Conservation (phyloP, 2,888 invertebrate genomes). For the Altica lythri region DNA sequence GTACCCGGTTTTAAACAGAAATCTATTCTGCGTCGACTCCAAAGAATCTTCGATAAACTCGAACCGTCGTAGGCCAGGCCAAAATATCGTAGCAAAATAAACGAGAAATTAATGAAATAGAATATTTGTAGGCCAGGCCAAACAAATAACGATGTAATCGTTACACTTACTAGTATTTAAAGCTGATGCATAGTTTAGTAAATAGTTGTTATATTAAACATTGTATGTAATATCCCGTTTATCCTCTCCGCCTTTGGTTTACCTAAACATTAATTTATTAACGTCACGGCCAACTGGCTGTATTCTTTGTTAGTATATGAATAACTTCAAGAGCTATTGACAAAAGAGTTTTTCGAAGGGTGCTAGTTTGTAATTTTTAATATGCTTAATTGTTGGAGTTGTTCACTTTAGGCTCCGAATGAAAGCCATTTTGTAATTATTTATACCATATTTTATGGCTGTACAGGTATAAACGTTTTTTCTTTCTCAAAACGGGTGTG, state of each 20-base stretch:
- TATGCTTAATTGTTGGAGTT: constrained; percentile 51
- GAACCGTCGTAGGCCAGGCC: no score
- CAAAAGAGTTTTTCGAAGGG: constrained; percentile 44
- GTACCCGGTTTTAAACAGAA: no score
- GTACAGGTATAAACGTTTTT: constrained; percentile 33
- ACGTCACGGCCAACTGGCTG: constrained; percentile 45
- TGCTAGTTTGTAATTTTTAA: constrained; percentile 53
- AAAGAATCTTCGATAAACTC: no score
- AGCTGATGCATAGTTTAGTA: not conserved
- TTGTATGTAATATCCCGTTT: not conserved
- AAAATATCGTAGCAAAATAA: no score
- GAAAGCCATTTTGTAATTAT: constrained; percentile 43
- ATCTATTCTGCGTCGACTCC: no score
- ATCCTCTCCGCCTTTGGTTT: not conserved
- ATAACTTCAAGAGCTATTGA: constrained; percentile 46
- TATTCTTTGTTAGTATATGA: constrained; percentile 50
- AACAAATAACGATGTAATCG: no score
- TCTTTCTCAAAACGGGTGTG: constrained; percentile 11
- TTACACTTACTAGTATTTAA: no score
- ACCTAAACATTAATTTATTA: constrained; percentile 53
- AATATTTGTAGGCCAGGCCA: no score
- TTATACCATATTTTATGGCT: constrained; percentile 38
- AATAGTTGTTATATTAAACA: not conserved
- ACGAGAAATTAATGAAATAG: no score
- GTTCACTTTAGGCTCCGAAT: constrained; percentile 39